These are phyloP conservation scores for Euclidia mi DNA, from an alignment of 2,888 invertebrate species.

Conservation along the genomic window DNA sequence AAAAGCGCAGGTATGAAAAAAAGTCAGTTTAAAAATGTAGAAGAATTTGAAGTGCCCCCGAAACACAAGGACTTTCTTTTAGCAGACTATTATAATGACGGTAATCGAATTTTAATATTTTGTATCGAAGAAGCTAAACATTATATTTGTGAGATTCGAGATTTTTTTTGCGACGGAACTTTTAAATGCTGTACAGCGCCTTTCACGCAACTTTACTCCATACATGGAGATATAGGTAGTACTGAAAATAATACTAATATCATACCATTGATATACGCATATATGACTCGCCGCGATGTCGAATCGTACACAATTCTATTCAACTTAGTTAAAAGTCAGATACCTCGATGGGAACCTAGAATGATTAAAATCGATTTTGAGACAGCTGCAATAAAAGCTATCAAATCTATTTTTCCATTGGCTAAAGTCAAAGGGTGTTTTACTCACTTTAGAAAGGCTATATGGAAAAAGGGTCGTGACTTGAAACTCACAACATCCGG, in stretches of 20 bases:
- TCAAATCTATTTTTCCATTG: constrained; percentile 4
- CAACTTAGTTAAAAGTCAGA: background rate
- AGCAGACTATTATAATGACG: constrained; percentile 15
- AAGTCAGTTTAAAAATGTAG: constrained; percentile 15
- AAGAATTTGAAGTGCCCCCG: constrained; percentile 14
- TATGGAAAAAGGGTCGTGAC: too few species aligned
- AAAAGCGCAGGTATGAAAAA: constrained; percentile 11
- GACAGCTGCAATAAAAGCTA: constrained; percentile 6
- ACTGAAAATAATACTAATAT: constrained; percentile 5
- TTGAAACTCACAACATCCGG: too few species aligned
- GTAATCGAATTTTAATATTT: constrained; percentile 14
- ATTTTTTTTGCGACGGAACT: constrained; percentile 12
- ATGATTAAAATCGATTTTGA: constrained; percentile 5
- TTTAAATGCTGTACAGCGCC: constrained; percentile 12
- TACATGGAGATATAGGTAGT: constrained; percentile 5
- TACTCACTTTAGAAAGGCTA: too few species aligned
- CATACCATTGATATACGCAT: constrained; percentile 5
- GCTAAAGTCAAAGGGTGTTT: constrained; percentile 8
- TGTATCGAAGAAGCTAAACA: constrained; percentile 16
- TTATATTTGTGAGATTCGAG: too few species aligned
- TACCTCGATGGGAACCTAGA: constrained; percentile 3
- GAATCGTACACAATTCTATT: constrained; percentile 6
- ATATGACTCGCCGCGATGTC: constrained; percentile 6
- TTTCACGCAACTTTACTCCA: constrained; percentile 6
- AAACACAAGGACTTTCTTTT: constrained; percentile 12